Conservation (phyloP, 2,888 invertebrate species). For the Melinaea marsaeus region DNA sequence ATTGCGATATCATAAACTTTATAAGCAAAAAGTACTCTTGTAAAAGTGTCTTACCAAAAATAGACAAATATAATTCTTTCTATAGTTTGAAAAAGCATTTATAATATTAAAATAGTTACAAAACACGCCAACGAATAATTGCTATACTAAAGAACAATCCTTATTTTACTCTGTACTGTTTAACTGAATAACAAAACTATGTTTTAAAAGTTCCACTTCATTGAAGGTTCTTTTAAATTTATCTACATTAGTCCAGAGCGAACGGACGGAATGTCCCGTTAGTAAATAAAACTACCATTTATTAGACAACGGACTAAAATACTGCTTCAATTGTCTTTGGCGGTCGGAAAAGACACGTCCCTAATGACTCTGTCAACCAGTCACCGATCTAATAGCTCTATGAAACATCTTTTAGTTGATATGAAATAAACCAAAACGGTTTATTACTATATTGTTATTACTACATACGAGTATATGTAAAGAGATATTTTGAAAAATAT, state of each 20-base stretch:
- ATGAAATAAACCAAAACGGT: not conserved
- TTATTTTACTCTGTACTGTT: not conserved
- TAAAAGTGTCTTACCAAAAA: not conserved
- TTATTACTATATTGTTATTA: not conserved
- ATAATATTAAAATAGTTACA: not conserved
- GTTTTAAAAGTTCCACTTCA: constrained; percentile 4
- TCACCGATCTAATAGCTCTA: constrained; percentile 64
- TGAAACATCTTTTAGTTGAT: not conserved
- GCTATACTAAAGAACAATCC: constrained; percentile 5
- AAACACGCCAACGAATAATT: constrained; percentile 2
- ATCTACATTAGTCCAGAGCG: constrained; percentile 45
- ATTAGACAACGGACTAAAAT: constrained; percentile 70
- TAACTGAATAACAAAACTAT: not conserved
- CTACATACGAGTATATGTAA: no score
- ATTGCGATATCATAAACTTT: no score
- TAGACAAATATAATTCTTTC: no score
- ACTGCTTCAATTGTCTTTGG: constrained; percentile 68
- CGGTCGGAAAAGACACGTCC: constrained; percentile 60
- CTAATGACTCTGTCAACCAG: constrained; percentile 71
- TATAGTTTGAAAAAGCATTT: not conserved
- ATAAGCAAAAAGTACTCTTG: no score
- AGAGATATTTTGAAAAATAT: no score
- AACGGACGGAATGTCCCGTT: constrained; percentile 64
- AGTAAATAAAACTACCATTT: constrained; percentile 74
- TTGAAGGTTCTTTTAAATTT: constrained; percentile 11